Base-by-base conservation (phyloP, 1,140 invertebrate genomes). In the Zaprionus lachaisei region DNA sequence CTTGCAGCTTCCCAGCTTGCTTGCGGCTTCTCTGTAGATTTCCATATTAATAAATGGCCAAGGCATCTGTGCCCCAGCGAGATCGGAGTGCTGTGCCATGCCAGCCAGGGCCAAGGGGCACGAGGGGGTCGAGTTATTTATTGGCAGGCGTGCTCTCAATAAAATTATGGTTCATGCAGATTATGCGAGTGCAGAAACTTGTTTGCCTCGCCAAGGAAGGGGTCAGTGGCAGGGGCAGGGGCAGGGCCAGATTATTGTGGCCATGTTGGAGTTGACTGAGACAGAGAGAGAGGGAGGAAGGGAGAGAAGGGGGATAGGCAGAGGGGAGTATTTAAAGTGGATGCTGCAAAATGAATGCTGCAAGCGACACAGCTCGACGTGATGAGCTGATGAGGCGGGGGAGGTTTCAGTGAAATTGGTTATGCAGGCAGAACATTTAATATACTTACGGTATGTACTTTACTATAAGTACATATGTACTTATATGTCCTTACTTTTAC, bases 91-190 rank as follows among this genome's bases (percentile, higher is more conserved):
- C 22, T 15, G 6, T 22, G 22, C 2, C 58, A 57, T 38, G 14
- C 38, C 28, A 15, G 69, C 38, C 14, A 60, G 17, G 14, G 38
- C 7, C 17, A 14, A 41, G 15, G 54, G 14, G 11, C 28, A 31
- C 60, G 38, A 9, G n/a, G 41, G 63, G 28, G 37, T 62, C 65
- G 85, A 85, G 81, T 90, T 90, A 90, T 90, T 90, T 90, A 90
- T 90, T 90, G 85, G 81, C 85, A 90, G 85, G 81, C 85, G 81
- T 85, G 85, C 85, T 90, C 85, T 90, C 85, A 90, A 90, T 90
- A 90, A 90, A 90, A 90, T 90, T 90, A 90, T 90, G 85, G 85
- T 90, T 90, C 85, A 90, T 85, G 85, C 81, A 90, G 85, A 90
- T 90, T 90, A 85, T 90, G 79, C 85, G 79, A 90, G 85, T 90